A percentile compares a stretch with the other conserved stretches of the same genome.
Evolutionary conservation across 2,888 invertebrate genomes (phyloP).

Genomic region (Amblyteles armatorius): DNA sequence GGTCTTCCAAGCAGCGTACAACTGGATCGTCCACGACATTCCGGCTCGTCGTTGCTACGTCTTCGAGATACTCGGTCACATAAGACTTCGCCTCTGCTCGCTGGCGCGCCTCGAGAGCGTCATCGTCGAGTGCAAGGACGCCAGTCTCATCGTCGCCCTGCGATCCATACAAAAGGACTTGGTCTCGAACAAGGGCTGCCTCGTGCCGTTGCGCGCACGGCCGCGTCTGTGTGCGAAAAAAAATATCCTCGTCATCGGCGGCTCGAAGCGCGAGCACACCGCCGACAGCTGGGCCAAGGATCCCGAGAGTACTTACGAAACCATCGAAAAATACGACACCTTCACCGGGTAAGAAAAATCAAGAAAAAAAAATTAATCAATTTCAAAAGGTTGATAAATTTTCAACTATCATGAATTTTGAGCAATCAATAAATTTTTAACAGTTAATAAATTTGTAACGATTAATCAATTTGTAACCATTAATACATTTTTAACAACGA

Average conservation of each 20-base stretch:
- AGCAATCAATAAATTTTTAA: no score
- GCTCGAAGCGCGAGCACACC: conserved; percentile 92
- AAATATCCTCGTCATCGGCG: conserved; percentile 95
- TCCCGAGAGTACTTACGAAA: conserved; percentile 93
- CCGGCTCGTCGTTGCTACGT: conserved; percentile 92
- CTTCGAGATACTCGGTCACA: conserved; percentile 93
- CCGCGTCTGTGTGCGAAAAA: conserved; percentile 95
- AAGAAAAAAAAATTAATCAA: neutral
- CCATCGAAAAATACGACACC: conserved; percentile 93
- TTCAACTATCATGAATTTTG: neutral
- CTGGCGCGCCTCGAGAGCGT: conserved; percentile 92
- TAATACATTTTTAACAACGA: no score
- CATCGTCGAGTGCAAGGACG: conserved; percentile 91
- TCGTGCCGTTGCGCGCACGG: conserved; percentile 91
- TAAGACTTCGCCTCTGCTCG: conserved; percentile 94
- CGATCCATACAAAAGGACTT: conserved; percentile 93
- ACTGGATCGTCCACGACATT: conserved; percentile 95
- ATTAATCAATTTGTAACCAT: no score
- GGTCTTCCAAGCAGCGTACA: conserved; percentile 93
- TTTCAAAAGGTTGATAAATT: neutral
- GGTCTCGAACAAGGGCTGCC: conserved; percentile 90
- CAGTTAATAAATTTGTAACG: no score
- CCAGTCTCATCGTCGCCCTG: conserved; percentile 92
- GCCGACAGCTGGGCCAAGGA: conserved; percentile 90
- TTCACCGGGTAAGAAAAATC: conserved; percentile 87